phyloP scores from a whole-genome alignment of 2,113 vertebrate species.

The Sinosuthora webbiana region DNA sequence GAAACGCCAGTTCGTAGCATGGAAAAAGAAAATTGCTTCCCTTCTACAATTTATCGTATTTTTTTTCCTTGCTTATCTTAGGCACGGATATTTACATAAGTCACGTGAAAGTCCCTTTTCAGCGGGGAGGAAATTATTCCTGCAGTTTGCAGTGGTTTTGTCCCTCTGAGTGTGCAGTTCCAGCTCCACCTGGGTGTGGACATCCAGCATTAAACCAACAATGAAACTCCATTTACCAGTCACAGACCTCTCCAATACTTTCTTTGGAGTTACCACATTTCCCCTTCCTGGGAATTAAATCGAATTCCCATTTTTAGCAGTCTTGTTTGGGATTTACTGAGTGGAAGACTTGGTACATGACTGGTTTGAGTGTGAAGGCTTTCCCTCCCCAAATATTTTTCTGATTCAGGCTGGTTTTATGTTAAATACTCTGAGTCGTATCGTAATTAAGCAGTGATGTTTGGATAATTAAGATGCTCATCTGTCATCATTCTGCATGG shows the following conservation, averaged over 20 bases:
- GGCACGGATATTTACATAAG: background rate
- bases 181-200: background rate
- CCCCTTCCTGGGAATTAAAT: background rate
- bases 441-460: slow-evolving; percentile 22
- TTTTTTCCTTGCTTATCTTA: background rate
- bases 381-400: background rate
- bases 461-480: background rate
- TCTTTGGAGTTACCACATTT: background rate
- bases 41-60: background rate
- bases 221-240: background rate
- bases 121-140: background rate
- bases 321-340: background rate
- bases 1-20: background rate
- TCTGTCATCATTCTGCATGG: slow-evolving; percentile 10
- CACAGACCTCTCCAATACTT: background rate
- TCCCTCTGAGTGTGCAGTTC: background rate
- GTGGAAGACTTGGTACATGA: background rate
- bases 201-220: background rate
- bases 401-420: background rate
- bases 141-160: background rate
- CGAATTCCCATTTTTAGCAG: background rate
- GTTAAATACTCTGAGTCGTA: background rate
- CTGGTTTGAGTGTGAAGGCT: background rate
- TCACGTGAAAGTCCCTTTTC: background rate
- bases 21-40: background rate